These are phyloP conservation scores for Electrona antarctica DNA, from an alignment of 2,113 vertebrate species.

Conservation along the genomic window DNA sequence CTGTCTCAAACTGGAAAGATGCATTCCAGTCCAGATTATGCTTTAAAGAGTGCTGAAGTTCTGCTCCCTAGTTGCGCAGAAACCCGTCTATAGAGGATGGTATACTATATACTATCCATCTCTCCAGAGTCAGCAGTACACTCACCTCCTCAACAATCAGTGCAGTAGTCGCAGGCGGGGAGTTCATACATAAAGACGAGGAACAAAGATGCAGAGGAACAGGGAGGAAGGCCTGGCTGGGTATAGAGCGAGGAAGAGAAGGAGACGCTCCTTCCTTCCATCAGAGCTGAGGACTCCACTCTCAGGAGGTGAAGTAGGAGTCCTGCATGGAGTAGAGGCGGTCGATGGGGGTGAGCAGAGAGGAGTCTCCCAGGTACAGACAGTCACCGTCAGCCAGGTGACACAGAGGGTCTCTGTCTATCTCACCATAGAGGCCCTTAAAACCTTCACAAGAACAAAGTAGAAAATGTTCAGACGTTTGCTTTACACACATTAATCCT, in stretches of 20 bases:
- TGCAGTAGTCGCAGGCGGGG: conserved; percentile 6
- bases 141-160: not conserved
- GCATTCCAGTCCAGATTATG: too few relatives aligned
- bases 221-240: not conserved
- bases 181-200: conserved; percentile 14
- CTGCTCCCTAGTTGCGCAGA: too few relatives aligned
- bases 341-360: conserved; percentile 93
- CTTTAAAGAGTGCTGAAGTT: too few relatives aligned
- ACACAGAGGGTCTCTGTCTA: conserved; percentile 87
- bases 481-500: not conserved
- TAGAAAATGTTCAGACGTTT: not conserved
- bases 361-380: conserved; percentile 82
- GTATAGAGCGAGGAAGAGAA: not conserved
- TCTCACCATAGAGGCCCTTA: conserved; percentile 84
- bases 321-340: conserved; percentile 98
- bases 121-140: conserved; percentile 16
- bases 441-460: conserved; percentile 79
- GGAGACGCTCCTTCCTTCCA: not conserved
- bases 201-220: not conserved
- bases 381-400: conserved; percentile 87
- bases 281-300: too few relatives aligned
- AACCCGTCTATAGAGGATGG: too few relatives aligned
- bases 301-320: conserved; percentile 97
- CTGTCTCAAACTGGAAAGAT: too few relatives aligned
- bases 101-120: not conserved